Evolutionary conservation across 2,797 vertebrate species (phyloP).

Genomic region (Leptodactylus fallax): DNA sequence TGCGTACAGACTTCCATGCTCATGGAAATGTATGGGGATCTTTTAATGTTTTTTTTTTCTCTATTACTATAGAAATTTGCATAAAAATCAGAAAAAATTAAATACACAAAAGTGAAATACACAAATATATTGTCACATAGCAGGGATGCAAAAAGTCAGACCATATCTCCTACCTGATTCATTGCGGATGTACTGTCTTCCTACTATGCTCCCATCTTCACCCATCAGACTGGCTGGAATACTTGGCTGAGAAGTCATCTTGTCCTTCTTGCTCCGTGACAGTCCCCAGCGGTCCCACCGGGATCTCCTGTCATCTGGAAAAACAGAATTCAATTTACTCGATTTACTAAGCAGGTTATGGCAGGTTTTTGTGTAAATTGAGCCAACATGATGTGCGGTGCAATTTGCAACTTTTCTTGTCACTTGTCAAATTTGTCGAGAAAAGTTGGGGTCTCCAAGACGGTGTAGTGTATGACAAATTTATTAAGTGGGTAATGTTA

Average conservation of each 20-base stretch:
- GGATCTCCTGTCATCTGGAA: conserved; percentile 73
- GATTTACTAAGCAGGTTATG: too few relatives aligned
- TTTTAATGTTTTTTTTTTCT: too few relatives aligned
- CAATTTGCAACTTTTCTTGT: not conserved
- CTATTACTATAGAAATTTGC: too few relatives aligned
- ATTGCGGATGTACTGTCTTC: conserved; percentile 82
- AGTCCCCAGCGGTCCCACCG: conserved; percentile 96
- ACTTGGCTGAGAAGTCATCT: conserved; percentile 88
- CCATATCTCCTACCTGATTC: conserved; percentile 82
- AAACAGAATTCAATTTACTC: too few relatives aligned
- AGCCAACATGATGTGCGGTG: not conserved
- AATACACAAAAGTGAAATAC: not conserved
- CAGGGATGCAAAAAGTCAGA: not conserved
- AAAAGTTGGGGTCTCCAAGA: too few relatives aligned
- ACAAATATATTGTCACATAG: not conserved
- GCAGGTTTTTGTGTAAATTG: too few relatives aligned
- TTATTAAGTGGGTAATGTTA: too few relatives aligned
- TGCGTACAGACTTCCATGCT: too few relatives aligned
- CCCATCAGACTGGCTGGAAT: conserved; percentile 85
- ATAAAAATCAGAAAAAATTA: too few relatives aligned
- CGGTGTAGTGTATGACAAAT: too few relatives aligned
- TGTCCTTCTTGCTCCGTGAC: conserved; percentile 85
- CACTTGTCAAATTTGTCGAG: not conserved
- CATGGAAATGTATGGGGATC: too few relatives aligned
- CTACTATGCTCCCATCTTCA: conserved; percentile 80